Conservation (phyloP, 2,797 vertebrate species). For the Enteromius argenteus region DNA sequence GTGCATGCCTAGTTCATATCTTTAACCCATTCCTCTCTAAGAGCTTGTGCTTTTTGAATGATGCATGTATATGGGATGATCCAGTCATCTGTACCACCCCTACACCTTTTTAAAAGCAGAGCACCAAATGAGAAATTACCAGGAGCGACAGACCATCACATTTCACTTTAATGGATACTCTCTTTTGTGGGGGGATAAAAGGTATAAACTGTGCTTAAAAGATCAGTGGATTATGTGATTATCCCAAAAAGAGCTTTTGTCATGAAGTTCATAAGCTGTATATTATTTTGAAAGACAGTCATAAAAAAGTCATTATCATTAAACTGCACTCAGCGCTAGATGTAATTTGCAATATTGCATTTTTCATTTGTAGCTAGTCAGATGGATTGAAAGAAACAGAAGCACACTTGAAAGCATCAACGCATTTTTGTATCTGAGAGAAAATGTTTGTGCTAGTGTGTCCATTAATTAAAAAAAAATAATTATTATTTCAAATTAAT, state of each 20-base stretch:
- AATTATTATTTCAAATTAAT: neutral
- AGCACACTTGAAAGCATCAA: neutral
- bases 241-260: conserved; percentile 34
- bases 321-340: conserved; percentile 25
- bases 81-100: neutral
- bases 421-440: neutral
- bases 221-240: conserved; percentile 45
- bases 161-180: conserved; percentile 39
- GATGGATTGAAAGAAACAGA: neutral
- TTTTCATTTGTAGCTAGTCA: neutral
- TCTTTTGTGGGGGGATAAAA: conserved; percentile 22
- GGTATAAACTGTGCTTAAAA: conserved; percentile 42
- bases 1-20: neutral
- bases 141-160: neutral
- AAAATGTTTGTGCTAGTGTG: neutral
- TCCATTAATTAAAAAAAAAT: too few relatives aligned
- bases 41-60: neutral
- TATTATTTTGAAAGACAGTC: conserved; percentile 38
- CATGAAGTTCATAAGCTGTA: conserved; percentile 38
- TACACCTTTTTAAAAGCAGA: neutral
- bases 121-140: neutral
- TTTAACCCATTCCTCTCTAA: conserved; percentile 11
- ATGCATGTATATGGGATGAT: neutral
- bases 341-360: conserved; percentile 30
- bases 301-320: conserved; percentile 37